Evolutionary conservation across 2,797 vertebrate species (phyloP).

Genomic region (Etheostoma perlongum): DNA sequence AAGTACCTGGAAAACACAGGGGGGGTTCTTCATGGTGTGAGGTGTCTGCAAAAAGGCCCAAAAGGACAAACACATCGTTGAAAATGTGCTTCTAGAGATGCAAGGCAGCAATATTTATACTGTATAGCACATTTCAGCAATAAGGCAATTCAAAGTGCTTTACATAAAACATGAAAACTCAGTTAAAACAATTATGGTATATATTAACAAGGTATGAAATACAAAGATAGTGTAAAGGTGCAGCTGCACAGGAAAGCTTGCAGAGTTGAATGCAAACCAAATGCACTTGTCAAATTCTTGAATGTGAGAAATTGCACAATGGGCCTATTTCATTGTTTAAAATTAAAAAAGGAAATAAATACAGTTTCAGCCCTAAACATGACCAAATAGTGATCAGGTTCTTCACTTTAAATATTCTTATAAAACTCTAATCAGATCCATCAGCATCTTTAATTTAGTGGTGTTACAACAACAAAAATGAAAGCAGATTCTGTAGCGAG

Average conservation of each 20-base stretch:
- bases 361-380: background rate
- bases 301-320: background rate
- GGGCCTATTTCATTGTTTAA: background rate
- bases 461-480: background rate
- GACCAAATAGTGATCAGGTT: background rate
- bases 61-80: conserved; percentile 27
- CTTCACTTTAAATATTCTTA: conserved; percentile 6
- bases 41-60: conserved; percentile 44
- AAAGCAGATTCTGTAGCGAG: conserved; percentile 28
- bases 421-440: conserved; percentile 13
- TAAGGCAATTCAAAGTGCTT: no score
- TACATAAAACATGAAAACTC: no score
- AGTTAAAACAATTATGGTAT: no score
- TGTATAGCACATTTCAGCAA: no score
- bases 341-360: no score
- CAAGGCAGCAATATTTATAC: background rate
- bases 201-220: no score
- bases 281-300: background rate
- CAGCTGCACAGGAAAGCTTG: conserved; percentile 4
- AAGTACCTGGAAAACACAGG: conserved; percentile 37
- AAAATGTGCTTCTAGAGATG: conserved; percentile 2
- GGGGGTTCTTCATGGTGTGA: conserved; percentile 15
- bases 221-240: background rate
- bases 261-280: background rate
- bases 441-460: conserved; percentile 20